These are phyloP conservation scores for Hoplostethus mediterraneus DNA, from an alignment of 2,797 vertebrate genomes.

Conservation along the genomic window DNA sequence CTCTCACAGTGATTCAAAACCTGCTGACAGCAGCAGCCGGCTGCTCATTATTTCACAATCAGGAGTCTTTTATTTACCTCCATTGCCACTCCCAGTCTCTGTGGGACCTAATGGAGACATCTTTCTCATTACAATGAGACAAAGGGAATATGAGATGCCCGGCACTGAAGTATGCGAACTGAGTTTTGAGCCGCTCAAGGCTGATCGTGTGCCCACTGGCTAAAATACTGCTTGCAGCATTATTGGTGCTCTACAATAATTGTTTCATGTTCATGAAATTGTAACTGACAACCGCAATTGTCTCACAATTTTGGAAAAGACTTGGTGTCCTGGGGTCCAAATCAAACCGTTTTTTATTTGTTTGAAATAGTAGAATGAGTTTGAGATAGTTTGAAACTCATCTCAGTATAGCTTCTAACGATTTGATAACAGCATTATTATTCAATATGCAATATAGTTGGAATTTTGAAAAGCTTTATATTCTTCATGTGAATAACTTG, in stretches of 20 bases:
- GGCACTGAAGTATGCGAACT: constrained; percentile 5
- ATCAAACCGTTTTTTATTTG: background rate
- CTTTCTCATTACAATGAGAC: constrained; percentile 65
- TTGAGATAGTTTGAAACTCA: background rate
- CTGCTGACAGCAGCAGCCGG: constrained; percentile 74
- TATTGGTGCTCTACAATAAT: background rate
- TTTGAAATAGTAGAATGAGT: background rate
- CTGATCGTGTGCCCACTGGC: background rate
- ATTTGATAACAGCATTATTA: background rate
- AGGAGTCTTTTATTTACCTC: constrained; percentile 75
- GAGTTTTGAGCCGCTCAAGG: background rate
- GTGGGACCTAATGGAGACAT: constrained; percentile 57
- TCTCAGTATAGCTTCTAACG: background rate
- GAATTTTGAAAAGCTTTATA: background rate
- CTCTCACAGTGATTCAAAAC: constrained; percentile 70
- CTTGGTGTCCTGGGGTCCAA: background rate
- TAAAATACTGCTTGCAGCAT: background rate
- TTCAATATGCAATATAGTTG: constrained; percentile 6
- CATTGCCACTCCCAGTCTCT: constrained; percentile 41
- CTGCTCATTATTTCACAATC: constrained; percentile 79
- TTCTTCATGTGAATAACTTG: constrained; percentile 39
- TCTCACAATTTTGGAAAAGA: background rate
- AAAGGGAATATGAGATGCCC: constrained; percentile 25
- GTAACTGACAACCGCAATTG: background rate
- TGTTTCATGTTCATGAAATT: background rate